A percentile compares a stretch with the other conserved stretches of the same genome.
These are phyloP conservation scores for Sminthurides aquaticus DNA, from an alignment of 2,888 invertebrate species.

Conservation along the genomic window DNA sequence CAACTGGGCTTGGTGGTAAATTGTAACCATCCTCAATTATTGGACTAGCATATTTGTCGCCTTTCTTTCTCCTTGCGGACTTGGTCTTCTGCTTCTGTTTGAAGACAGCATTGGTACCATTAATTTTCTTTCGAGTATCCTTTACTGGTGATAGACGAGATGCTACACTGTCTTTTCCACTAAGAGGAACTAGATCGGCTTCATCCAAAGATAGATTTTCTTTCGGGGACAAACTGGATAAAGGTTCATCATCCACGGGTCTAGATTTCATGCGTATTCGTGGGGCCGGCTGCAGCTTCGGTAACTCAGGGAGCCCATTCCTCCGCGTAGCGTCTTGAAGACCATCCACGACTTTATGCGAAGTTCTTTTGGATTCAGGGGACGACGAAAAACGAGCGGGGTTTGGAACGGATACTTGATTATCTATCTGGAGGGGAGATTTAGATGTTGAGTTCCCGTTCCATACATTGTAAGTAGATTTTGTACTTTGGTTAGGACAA, in stretches of 20 bases:
- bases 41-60: no score
- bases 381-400: not conserved
- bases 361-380: not conserved
- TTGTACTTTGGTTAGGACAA: conserved; percentile 25
- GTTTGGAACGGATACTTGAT: not conserved
- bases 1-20: no score
- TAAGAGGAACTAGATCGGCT: not conserved
- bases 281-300: not conserved
- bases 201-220: not conserved
- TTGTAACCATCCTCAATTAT: not conserved
- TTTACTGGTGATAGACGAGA: not conserved
- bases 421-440: not conserved
- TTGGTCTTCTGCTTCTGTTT: no score
- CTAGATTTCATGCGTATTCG: not conserved
- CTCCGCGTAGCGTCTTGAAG: not conserved
- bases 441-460: not conserved
- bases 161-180: not conserved
- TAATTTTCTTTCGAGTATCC: no score
- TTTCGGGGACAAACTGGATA: not conserved
- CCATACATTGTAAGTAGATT: conserved; percentile 17
- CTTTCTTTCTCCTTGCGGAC: not conserved
- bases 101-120: no score
- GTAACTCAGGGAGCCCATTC: not conserved
- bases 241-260: not conserved
- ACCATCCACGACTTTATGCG: not conserved